Evolutionary conservation across 2,797 vertebrate species (phyloP).

Genomic region (Gallirallus australis): DNA sequence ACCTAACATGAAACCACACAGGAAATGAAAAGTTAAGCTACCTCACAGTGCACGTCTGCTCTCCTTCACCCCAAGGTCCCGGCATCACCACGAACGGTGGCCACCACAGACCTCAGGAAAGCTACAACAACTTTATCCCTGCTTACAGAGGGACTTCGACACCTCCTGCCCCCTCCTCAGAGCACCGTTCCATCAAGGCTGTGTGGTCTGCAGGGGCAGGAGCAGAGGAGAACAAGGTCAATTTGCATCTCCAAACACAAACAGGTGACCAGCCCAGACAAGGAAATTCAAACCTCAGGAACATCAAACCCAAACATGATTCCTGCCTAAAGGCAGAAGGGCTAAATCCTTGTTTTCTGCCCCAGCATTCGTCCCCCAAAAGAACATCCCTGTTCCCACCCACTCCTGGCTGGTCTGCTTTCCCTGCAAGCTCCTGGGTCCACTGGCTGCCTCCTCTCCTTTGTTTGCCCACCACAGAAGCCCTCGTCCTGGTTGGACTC

Average conservation of each 20-base stretch:
- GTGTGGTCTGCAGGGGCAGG: not conserved
- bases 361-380: not conserved
- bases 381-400: accelerated
- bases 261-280: accelerated
- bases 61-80: not conserved
- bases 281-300: not conserved
- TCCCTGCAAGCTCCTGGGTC: not conserved
- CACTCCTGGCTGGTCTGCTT: no score
- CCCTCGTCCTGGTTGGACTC: not conserved
- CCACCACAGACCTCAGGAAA: not conserved
- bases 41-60: not conserved
- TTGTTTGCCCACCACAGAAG: not conserved
- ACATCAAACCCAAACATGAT: not conserved
- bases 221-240: not conserved
- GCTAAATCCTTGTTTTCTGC: not conserved
- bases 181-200: not conserved
- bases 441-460: accelerated
- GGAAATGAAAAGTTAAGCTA: constrained; percentile 70
- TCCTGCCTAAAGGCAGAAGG: not conserved
- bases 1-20: constrained; percentile 25
- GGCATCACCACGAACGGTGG: accelerated
- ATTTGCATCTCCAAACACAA: not conserved
- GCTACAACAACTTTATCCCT: not conserved
- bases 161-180: not conserved
- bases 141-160: not conserved